Percentiles rank a stretch among this genome's conserved stretches.
phyloP scores from a whole-genome alignment of 92 coral and sea anemone species.

The Porites lobata region DNA sequence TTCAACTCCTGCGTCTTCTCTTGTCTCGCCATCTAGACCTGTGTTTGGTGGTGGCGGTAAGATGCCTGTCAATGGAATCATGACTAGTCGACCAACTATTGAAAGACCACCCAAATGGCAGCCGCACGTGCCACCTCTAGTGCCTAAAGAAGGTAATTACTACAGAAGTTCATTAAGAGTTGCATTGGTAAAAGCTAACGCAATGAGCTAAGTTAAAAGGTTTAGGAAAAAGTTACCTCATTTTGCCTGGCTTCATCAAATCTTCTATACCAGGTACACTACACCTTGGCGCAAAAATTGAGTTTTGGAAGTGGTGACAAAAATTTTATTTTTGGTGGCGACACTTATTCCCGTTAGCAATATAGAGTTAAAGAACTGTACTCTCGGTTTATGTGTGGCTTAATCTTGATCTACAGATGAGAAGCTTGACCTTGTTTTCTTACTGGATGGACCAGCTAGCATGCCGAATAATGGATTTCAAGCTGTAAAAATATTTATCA shows the following conservation, averaged over 20 bases:
- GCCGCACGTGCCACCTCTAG: neutral
- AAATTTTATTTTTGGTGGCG: too few species aligned
- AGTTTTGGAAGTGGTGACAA: too few species aligned
- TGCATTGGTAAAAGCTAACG: too few species aligned
- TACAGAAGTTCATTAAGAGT: too few species aligned
- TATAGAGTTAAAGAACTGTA: too few species aligned
- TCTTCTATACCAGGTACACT: too few species aligned
- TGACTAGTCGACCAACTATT: neutral
- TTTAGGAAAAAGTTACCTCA: too few species aligned
- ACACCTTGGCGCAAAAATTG: too few species aligned
- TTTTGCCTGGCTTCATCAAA: too few species aligned
- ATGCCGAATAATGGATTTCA: slow-evolving; percentile 70
- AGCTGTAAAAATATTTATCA: slow-evolving; percentile 65
- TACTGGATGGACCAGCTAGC: slow-evolving; percentile 79
- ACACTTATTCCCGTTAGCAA: too few species aligned
- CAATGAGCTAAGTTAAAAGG: too few species aligned
- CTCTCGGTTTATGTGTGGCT: neutral
- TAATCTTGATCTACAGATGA: slow-evolving; percentile 41
- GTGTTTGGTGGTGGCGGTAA: neutral
- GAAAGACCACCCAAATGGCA: neutral
- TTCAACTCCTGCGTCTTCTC: neutral
- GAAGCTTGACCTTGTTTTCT: slow-evolving; percentile 86
- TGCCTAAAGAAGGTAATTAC: slow-evolving; percentile 17
- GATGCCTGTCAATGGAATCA: neutral
- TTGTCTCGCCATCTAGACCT: slow-evolving; percentile 8